Percentiles rank a stretch among this genome's conserved stretches.
Evolutionary conservation across 2,113 vertebrate species (phyloP).

Genomic region (Trematomus loennbergii): DNA sequence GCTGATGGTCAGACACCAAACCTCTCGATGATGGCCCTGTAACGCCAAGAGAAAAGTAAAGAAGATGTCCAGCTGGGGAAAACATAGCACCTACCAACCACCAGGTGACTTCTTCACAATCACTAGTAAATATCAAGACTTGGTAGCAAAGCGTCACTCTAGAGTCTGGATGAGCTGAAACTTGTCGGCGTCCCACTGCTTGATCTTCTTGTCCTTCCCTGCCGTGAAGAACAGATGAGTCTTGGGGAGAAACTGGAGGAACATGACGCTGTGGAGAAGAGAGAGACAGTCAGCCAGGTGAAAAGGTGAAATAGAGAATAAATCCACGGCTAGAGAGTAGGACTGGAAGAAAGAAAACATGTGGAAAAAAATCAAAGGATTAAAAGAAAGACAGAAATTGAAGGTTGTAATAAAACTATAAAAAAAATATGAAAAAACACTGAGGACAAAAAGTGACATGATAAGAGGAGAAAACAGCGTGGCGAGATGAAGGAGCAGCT

Average conservation of each 20-base stretch:
- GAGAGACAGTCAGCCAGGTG: neutral
- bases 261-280: conserved; percentile 91
- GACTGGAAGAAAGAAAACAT: neutral
- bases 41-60: neutral
- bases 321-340: too few relatives aligned
- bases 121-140: neutral
- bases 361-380: neutral
- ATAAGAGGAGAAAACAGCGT: conserved; percentile 28
- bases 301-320: neutral
- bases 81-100: too few relatives aligned
- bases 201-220: conserved; percentile 95
- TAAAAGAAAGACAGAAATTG: neutral
- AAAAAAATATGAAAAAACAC: neutral
- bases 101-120: neutral
- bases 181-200: conserved; percentile 98
- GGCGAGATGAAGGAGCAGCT: conserved; percentile 58
- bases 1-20: conserved; percentile 95
- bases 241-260: conserved; percentile 94
- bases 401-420: neutral
- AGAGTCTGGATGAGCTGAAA: conserved; percentile 95
- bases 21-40: conserved; percentile 94
- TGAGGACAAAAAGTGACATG: neutral
- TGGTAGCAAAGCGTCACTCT: conserved; percentile 82
- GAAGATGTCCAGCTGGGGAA: neutral
- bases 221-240: conserved; percentile 98